phyloP scores from a whole-genome alignment of 2,888 invertebrate species.

The Prenolepis imparis region DNA sequence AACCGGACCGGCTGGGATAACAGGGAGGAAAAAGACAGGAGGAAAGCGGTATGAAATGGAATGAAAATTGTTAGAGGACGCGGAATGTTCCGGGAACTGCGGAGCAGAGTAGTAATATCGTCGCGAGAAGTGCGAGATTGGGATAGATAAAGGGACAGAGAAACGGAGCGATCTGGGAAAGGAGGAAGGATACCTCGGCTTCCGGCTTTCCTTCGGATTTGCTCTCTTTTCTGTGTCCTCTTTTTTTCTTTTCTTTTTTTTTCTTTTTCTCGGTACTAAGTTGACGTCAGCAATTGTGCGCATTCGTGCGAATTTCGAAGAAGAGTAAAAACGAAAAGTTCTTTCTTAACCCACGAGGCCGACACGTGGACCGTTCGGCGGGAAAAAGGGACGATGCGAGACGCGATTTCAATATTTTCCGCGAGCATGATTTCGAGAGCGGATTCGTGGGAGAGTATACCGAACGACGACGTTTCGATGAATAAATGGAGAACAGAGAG shows the following conservation, averaged over 20 bases:
- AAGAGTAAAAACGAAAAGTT: background rate
- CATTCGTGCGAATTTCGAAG: background rate
- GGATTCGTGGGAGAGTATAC: background rate
- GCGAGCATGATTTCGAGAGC: conserved; percentile 16
- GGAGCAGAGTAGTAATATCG: conserved; percentile 38
- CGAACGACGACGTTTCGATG: conserved; percentile 43
- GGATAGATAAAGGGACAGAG: conserved; percentile 5
- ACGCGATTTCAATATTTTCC: conserved; percentile 14
- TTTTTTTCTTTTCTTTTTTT: conserved; percentile 2
- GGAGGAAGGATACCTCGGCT: conserved; percentile 14
- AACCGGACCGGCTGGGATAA: background rate
- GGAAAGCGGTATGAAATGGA: conserved; percentile 39
- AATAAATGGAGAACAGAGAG: conserved; percentile 43
- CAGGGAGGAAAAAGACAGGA: background rate
- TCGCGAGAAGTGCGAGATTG: conserved; percentile 16
- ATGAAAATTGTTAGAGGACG: conserved; percentile 58
- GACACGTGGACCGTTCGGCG: conserved; percentile 2
- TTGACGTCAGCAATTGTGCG: conserved; percentile 6
- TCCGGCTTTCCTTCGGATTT: conserved; percentile 24
- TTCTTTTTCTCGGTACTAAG: conserved; percentile 10
- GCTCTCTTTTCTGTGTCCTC: background rate
- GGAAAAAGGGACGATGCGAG: background rate
- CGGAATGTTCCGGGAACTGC: conserved; percentile 41
- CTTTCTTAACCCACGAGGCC: background rate
- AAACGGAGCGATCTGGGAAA: background rate